These are phyloP conservation scores for Procavia capensis DNA, from an alignment of 2,113 vertebrate species.

Conservation along the genomic window DNA sequence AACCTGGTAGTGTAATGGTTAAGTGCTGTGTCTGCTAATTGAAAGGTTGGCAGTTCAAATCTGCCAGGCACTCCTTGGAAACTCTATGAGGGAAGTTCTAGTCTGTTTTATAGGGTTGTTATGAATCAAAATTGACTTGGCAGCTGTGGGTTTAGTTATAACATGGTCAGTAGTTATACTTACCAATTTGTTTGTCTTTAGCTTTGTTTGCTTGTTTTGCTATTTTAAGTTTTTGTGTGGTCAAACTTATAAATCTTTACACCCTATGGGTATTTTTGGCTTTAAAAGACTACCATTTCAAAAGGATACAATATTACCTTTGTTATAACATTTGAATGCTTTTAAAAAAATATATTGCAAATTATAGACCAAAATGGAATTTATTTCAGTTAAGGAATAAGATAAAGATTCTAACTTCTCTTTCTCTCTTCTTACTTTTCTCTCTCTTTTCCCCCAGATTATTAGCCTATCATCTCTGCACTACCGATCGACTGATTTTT, in stretches of 20 bases:
- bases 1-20: too few relatives aligned
- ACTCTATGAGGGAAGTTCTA: too few relatives aligned
- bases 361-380: constrained; percentile 15
- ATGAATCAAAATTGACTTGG: too few relatives aligned
- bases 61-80: too few relatives aligned
- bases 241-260: constrained; percentile 5
- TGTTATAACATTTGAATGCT: not conserved
- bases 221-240: not conserved
- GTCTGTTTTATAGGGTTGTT: too few relatives aligned
- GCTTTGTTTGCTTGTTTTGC: not conserved
- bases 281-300: not conserved
- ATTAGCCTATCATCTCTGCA: not conserved
- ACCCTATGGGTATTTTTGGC: not conserved
- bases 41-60: too few relatives aligned
- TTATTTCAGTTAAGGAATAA: not conserved
- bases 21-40: too few relatives aligned
- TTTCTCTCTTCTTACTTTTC: not conserved
- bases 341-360: constrained; percentile 12
- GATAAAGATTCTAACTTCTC: not conserved
- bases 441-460: not conserved
- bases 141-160: too few relatives aligned
- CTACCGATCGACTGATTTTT: not conserved
- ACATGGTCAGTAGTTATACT: not conserved
- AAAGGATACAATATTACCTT: not conserved
- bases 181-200: not conserved